These are phyloP conservation scores for Anolis sagrei DNA, from an alignment of 2,113 vertebrate genomes.

Conservation along the genomic window DNA sequence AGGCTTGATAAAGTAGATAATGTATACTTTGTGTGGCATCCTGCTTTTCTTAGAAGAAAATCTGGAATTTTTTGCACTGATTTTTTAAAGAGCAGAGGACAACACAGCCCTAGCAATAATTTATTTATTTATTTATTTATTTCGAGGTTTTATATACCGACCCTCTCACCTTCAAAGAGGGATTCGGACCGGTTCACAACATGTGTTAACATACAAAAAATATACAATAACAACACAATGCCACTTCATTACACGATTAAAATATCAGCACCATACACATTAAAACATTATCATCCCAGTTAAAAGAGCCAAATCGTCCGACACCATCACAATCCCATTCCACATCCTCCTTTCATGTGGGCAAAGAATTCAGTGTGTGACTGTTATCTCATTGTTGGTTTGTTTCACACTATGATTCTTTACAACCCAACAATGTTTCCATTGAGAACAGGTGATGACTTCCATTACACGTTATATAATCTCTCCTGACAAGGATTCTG, in stretches of 20 bases:
- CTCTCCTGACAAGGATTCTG: conserved; percentile 1
- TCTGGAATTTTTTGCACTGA: not conserved
- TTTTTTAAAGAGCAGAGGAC: not conserved
- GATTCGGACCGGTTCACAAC: too few relatives aligned
- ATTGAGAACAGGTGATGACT: conserved; percentile 1
- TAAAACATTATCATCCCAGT: too few relatives aligned
- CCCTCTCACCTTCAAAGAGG: too few relatives aligned
- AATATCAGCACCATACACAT: too few relatives aligned
- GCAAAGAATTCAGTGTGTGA: not conserved
- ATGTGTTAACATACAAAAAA: too few relatives aligned
- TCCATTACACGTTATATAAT: conserved; percentile 15
- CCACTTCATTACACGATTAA: too few relatives aligned
- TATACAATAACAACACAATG: too few relatives aligned
- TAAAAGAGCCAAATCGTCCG: too few relatives aligned
- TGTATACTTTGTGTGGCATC: not conserved
- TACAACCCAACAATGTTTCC: not conserved
- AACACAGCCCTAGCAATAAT: not conserved
- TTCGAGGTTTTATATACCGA: too few relatives aligned
- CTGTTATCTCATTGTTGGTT: conserved; percentile 6
- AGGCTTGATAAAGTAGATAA: not conserved
- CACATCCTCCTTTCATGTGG: too few relatives aligned
- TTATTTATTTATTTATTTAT: too few relatives aligned
- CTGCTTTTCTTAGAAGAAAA: not conserved
- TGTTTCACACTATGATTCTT: conserved; percentile 13
- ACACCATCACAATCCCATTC: too few relatives aligned